Evolutionary conservation across 2,888 invertebrate genomes (phyloP).

Genomic region (Chydorus sphaericus): DNA sequence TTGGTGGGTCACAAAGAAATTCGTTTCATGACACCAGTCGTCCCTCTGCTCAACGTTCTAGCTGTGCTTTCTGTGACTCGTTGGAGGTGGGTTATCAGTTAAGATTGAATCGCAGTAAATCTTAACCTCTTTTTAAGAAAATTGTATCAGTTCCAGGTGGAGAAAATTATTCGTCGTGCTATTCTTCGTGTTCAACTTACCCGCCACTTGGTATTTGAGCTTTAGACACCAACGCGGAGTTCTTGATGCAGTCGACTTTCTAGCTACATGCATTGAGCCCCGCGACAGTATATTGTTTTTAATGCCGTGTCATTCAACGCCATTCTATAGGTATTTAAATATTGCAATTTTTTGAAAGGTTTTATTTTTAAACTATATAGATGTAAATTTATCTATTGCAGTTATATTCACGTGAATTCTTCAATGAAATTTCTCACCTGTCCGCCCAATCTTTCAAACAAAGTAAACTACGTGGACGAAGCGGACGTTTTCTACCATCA

Average conservation of each 20-base stretch:
- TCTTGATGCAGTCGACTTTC: slow-evolving; percentile 52
- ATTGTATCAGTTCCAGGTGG: slow-evolving; percentile 3
- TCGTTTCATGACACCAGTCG: slow-evolving; percentile 69
- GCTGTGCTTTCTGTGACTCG: slow-evolving; percentile 41
- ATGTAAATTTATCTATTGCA: slow-evolving; percentile 26
- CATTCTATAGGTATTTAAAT: slow-evolving; percentile 54
- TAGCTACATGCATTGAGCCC: slow-evolving; percentile 35
- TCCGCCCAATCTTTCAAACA: slow-evolving; percentile 51
- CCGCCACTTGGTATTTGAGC: slow-evolving; percentile 50
- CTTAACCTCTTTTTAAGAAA: neutral
- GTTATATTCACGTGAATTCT: slow-evolving; percentile 71
- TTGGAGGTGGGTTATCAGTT: neutral
- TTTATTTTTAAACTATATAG: neutral
- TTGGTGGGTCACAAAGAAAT: slow-evolving; percentile 84
- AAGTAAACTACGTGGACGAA: slow-evolving; percentile 48
- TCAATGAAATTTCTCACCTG: slow-evolving; percentile 66
- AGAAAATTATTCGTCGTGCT: slow-evolving; percentile 13
- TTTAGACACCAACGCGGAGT: slow-evolving; percentile 66
- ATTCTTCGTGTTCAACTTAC: slow-evolving; percentile 24
- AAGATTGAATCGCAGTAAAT: neutral
- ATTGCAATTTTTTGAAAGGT: neutral
- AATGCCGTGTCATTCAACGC: slow-evolving; percentile 90
- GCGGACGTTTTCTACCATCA: slow-evolving; percentile 60
- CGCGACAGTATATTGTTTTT: slow-evolving; percentile 53
- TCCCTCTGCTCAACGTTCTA: slow-evolving; percentile 46